Conservation (phyloP, 2,113 vertebrate species). For the Acrocephalus kingi region DNA sequence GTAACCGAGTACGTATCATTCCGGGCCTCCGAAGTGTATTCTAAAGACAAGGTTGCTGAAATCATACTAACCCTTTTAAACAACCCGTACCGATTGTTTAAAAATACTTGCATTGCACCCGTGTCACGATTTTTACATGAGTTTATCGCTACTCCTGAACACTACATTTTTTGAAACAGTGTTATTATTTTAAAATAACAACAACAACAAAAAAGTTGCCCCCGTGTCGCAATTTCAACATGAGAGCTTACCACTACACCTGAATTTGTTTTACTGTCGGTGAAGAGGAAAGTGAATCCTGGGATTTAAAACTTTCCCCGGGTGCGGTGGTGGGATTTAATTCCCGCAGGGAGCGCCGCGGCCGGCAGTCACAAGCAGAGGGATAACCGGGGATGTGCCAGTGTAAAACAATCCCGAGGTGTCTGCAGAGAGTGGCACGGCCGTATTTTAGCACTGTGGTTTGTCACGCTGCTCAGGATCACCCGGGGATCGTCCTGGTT, state of each 20-base stretch:
- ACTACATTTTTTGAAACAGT: neutral
- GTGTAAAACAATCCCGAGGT: neutral
- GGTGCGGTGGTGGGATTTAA: neutral
- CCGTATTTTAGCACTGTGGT: neutral
- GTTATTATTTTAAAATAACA: neutral
- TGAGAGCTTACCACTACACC: neutral
- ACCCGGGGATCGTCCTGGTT: neutral
- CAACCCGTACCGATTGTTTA: neutral
- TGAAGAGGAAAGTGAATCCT: neutral
- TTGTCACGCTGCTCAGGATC: neutral
- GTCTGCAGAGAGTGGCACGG: neutral
- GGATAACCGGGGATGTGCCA: neutral
- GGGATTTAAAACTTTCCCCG: neutral
- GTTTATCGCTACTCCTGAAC: neutral
- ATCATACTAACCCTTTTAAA: neutral
- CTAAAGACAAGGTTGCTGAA: neutral
- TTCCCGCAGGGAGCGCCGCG: neutral
- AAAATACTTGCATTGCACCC: neutral
- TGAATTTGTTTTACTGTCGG: neutral
- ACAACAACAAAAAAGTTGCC: neutral
- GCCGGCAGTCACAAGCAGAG: neutral
- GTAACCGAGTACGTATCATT: accelerated
- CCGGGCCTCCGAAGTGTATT: accelerated
- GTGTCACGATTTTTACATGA: neutral
- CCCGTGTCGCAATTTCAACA: neutral